phyloP scores from a whole-genome alignment of 1,140 invertebrate species.

The Lepidotrigona ventralis region DNA sequence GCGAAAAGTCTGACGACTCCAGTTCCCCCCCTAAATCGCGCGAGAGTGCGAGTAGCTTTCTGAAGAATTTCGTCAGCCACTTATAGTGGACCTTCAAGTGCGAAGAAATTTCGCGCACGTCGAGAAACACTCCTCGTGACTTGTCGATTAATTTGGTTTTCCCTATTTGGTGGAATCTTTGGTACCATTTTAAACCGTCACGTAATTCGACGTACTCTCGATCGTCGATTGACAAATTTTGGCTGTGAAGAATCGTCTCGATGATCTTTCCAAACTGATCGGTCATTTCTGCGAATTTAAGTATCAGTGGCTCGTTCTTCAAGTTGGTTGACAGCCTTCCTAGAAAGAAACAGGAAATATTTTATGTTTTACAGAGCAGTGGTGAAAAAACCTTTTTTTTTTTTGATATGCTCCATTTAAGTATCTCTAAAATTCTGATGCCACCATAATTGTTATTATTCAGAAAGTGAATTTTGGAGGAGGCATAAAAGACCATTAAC shows the following conservation, averaged over 20 bases:
- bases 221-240: conserved; percentile 43
- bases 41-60: conserved; percentile 34
- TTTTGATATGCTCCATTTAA: too few relatives aligned
- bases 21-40: conserved; percentile 14
- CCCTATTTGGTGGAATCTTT: conserved; percentile 76
- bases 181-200: conserved; percentile 77
- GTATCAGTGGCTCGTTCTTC: conserved; percentile 79
- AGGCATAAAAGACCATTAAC: too few relatives aligned
- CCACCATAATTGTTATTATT: too few relatives aligned
- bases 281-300: conserved; percentile 75
- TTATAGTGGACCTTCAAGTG: conserved; percentile 74
- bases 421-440: too few relatives aligned
- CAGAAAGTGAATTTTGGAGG: too few relatives aligned
- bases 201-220: conserved; percentile 58
- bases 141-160: conserved; percentile 56
- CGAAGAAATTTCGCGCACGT: conserved; percentile 66
- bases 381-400: too few relatives aligned
- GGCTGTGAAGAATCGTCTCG: conserved; percentile 64
- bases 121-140: conserved; percentile 53
- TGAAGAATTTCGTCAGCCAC: conserved; percentile 73
- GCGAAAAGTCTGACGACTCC: conserved; percentile 37
- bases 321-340: conserved; percentile 77
- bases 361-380: too few relatives aligned
- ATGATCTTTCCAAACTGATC: conserved; percentile 66
- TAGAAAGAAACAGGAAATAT: conserved; percentile 20